phyloP scores from a whole-genome alignment of 1,140 invertebrate species.

The Lerema accius region DNA sequence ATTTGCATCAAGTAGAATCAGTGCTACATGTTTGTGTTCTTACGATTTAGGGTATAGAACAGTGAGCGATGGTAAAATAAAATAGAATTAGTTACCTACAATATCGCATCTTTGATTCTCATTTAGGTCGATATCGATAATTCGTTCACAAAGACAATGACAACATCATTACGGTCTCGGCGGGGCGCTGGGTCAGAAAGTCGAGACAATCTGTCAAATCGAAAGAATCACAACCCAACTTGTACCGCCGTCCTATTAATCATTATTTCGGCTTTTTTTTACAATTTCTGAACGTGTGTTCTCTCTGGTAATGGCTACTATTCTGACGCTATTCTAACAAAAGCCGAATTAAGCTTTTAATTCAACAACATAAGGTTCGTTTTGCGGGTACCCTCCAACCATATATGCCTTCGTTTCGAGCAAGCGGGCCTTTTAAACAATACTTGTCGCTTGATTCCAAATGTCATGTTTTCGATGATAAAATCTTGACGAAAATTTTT shows the following conservation, averaged over 20 bases:
- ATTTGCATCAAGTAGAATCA: too few species aligned
- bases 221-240: slow-evolving; percentile 78
- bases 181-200: slow-evolving; percentile 77
- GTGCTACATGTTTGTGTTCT: too few species aligned
- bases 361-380: slow-evolving; percentile 34
- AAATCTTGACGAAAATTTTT: slow-evolving; percentile 76
- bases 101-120: too few species aligned
- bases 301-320: slow-evolving; percentile 77
- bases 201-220: slow-evolving; percentile 81
- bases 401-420: slow-evolving; percentile 37
- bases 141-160: slow-evolving; percentile 33
- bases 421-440: slow-evolving; percentile 63
- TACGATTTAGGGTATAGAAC: too few species aligned
- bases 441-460: slow-evolving; percentile 76
- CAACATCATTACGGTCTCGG: slow-evolving; percentile 69
- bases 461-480: slow-evolving; percentile 74
- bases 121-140: slow-evolving; percentile 63
- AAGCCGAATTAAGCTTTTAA: slow-evolving; percentile 32
- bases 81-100: too few species aligned
- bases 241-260: slow-evolving; percentile 75
- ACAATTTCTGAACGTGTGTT: slow-evolving; percentile 75
- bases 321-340: slow-evolving; percentile 59
- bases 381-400: not conserved
- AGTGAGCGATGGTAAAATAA: too few species aligned
- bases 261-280: slow-evolving; percentile 79